These are phyloP conservation scores for Parnassius smintheus DNA, from an alignment of 2,888 invertebrate species.

Conservation along the genomic window DNA sequence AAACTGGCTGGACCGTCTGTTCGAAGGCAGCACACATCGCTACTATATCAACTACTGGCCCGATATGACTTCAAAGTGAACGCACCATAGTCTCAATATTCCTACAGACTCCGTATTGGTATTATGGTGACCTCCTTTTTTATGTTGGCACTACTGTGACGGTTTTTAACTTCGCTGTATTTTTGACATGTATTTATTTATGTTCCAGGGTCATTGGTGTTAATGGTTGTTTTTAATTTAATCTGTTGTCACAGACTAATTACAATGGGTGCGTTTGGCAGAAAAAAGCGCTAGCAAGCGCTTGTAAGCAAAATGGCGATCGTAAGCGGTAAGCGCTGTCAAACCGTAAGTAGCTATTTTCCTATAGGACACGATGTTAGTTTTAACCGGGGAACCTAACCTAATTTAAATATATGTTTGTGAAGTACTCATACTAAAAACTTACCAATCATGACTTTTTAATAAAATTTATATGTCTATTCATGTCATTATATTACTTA, in stretches of 20 bases:
- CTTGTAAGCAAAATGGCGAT: too few species aligned
- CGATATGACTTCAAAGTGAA: conserved; percentile 92
- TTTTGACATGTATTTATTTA: conserved; percentile 3
- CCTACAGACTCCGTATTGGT: not conserved
- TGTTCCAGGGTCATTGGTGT: not conserved
- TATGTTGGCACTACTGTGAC: not conserved
- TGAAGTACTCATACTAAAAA: too few species aligned
- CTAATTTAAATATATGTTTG: too few species aligned
- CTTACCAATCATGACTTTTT: too few species aligned
- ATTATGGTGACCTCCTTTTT: not conserved
- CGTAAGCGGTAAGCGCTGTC: too few species aligned
- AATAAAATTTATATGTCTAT: too few species aligned
- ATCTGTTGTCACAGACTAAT: conserved; percentile 2
- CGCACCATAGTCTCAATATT: not conserved
- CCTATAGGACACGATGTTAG: too few species aligned
- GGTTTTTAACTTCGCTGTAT: conserved; percentile 3
- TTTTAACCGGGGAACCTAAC: too few species aligned
- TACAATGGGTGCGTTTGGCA: too few species aligned
- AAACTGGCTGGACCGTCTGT: conserved; percentile 97
- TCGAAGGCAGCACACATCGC: conserved; percentile 97
- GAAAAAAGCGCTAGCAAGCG: too few species aligned
- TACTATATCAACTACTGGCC: conserved; percentile 99
- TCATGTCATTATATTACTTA: too few species aligned
- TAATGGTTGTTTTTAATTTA: not conserved
- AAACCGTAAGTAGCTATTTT: too few species aligned